These are phyloP conservation scores for Ophion ellenae DNA, from an alignment of 2,888 invertebrate genomes.

Conservation along the genomic window DNA sequence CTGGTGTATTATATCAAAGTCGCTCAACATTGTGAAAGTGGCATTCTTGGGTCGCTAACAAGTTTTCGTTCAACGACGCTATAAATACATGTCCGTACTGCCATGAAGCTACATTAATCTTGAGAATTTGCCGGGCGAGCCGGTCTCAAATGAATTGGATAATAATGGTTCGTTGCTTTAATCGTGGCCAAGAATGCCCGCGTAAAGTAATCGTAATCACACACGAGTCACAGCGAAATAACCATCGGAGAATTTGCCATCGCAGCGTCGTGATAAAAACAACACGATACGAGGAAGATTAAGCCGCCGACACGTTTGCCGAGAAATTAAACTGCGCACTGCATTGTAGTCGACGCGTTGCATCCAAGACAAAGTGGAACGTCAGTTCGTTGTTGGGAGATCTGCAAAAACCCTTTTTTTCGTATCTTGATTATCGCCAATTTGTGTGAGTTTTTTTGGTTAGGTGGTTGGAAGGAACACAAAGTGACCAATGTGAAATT, in stretches of 20 bases:
- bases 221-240: background rate
- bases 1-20: slow-evolving; percentile 56
- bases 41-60: slow-evolving; percentile 32
- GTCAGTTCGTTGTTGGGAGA: no score
- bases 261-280: background rate
- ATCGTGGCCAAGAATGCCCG: background rate
- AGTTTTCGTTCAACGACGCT: background rate
- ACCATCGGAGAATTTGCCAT: background rate
- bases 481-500: no score
- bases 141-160: background rate
- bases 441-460: no score
- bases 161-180: background rate
- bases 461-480: no score
- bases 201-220: background rate
- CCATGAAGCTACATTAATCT: background rate
- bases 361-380: no score
- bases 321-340: no score
- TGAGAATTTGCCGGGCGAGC: background rate
- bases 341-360: no score
- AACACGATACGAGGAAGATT: background rate
- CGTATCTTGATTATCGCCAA: no score
- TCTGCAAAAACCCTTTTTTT: no score
- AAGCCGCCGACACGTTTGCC: no score
- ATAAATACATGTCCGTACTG: background rate
- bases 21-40: background rate